Base-by-base conservation (phyloP, 2,797 vertebrate genomes). In the Hoplostethus atlanticus region DNA sequence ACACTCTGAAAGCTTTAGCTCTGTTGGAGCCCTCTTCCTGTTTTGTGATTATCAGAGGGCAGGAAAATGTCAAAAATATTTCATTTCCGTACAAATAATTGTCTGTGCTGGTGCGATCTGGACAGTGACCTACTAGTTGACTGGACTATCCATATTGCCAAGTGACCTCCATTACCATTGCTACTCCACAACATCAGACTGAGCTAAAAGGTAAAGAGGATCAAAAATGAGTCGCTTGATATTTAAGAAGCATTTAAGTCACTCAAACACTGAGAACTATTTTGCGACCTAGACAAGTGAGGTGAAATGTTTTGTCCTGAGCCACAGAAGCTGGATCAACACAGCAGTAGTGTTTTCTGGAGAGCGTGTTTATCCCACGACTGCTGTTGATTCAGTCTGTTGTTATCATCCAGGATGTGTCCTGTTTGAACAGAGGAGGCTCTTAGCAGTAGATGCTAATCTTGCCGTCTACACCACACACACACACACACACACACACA, bases 331-430 rank as follows among this genome's bases (percentile, higher is more conserved):
- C 12, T 36, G 4, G 6, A 36, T 1, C 62, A 54, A 6, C 15
- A 68, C 40, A 25, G 17, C 10, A 30, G n/a, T 10, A 7, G 6
- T 80, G 71, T 1, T 80, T 81, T 54, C 71, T 46, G 31, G 44
- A 77, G 61, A 83, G 64, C 12, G 55, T 62, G 80, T 84, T 60
- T 8, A 36, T 25, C 80, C 47, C 12, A 31, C 2, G 9, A 21
- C 28, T 50, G 6, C 7, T 86, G 84, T 82, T 80, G 60, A 77
- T 76, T 40, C 51, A 62, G 44, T 52, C 34, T 36, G n/a, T 66
- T 79, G 53, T 66, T 76, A 50, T 57, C 2, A 50, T 88, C 76
- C 87, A 82, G 90, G 89, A 90, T 85, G 54, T 86, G 80, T 79
- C 76, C 65, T 88, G 81, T 91, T 91, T 89, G 71, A 86, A 80